Conservation (phyloP, 2,797 vertebrate genomes). For the Pteronotus mesoamericanus region DNA sequence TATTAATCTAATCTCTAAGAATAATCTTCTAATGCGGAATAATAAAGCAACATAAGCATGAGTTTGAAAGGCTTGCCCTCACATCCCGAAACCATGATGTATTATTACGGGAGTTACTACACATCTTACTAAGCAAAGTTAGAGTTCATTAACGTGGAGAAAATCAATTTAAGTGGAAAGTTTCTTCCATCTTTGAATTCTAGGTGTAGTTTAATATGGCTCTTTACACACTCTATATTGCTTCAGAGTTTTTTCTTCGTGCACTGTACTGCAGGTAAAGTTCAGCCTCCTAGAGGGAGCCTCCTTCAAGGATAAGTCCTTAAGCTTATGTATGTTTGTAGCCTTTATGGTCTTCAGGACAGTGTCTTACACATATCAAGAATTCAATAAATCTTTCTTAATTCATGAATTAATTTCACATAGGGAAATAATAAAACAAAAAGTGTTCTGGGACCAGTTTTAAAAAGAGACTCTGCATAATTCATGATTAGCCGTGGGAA, state of each 20-base stretch:
- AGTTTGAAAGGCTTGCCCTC: neutral
- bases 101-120: neutral
- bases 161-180: neutral
- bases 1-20: neutral
- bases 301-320: neutral
- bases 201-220: neutral
- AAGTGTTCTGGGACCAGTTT: neutral
- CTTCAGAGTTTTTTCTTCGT: neutral
- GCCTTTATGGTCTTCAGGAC: neutral
- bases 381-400: neutral
- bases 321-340: neutral
- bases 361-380: neutral
- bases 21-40: neutral
- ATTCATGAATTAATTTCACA: neutral
- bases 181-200: neutral
- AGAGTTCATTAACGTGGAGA: neutral
- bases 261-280: neutral
- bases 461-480: slow-evolving; percentile 35
- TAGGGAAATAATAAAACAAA: neutral
- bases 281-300: neutral
- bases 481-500: slow-evolving; percentile 53
- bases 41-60: neutral
- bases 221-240: neutral
- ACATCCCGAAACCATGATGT: neutral
- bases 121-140: neutral